Conservation (phyloP, 2,113 vertebrate genomes). For the Verasper variegatus region DNA sequence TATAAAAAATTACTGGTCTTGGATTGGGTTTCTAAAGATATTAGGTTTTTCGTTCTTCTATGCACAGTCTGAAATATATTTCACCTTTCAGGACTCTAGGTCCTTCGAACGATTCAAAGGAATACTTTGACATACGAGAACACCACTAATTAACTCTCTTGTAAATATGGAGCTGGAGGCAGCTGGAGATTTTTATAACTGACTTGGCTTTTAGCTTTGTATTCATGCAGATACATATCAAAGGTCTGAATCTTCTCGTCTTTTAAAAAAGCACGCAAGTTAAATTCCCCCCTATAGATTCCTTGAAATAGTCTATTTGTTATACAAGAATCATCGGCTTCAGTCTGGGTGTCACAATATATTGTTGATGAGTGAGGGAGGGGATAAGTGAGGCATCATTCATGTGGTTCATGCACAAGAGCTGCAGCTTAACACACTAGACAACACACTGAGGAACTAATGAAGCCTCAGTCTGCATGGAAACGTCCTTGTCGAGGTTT, state of each 20-base stretch:
- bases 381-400: slow-evolving; percentile 35
- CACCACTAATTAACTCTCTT: not conserved
- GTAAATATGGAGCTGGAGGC: not conserved
- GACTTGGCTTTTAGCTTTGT: not conserved
- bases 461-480: slow-evolving; percentile 46
- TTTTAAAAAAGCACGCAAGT: not conserved
- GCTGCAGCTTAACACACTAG: slow-evolving; percentile 24
- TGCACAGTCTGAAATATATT: not conserved
- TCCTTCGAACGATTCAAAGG: not conserved
- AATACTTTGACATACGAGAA: not conserved
- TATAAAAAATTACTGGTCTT: not conserved
- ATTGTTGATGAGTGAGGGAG: slow-evolving; percentile 37
- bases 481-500: slow-evolving; percentile 40
- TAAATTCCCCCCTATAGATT: slow-evolving; percentile 9
- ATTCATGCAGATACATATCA: not conserved
- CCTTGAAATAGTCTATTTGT: not conserved
- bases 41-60: not conserved
- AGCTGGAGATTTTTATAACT: not conserved
- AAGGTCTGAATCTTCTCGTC: not conserved
- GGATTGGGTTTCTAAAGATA: not conserved
- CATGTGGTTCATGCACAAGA: slow-evolving; percentile 56
- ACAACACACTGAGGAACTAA: slow-evolving; percentile 44
- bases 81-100: not conserved
- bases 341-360: slow-evolving; percentile 18
- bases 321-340: not conserved